phyloP scores from a whole-genome alignment of 92 coral and sea anemone species.

The Paragorgia papillata region DNA sequence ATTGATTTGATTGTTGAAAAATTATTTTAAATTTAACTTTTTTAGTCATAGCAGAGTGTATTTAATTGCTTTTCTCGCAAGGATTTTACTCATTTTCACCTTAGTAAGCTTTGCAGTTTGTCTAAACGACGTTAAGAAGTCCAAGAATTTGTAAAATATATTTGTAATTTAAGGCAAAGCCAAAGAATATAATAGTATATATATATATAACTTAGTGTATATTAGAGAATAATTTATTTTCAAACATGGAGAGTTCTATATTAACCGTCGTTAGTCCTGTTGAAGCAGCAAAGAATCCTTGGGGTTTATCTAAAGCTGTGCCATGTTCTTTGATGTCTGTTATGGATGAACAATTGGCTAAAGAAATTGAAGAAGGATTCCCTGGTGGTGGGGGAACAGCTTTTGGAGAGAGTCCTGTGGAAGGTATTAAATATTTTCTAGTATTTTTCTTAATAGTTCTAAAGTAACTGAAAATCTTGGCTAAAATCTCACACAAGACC shows the following conservation, averaged over 20 bases:
- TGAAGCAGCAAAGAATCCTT: conserved; percentile 53
- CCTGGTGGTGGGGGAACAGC: conserved; percentile 43
- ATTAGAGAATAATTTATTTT: conserved; percentile 4
- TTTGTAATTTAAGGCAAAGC: neutral
- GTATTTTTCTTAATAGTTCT: neutral
- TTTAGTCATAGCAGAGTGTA: conserved; percentile 7
- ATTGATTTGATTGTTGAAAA: neutral
- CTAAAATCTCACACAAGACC: no score
- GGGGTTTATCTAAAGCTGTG: conserved; percentile 70
- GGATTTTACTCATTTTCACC: conserved; percentile 10
- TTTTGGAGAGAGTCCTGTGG: conserved; percentile 36
- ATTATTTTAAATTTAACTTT: conserved; percentile 15
- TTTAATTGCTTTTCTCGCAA: neutral
- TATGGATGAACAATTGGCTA: conserved; percentile 94
- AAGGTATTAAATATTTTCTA: conserved; percentile 22
- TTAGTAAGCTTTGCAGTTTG: neutral
- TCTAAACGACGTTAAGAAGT: neutral
- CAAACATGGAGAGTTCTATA: conserved; percentile 36
- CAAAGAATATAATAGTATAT: neutral
- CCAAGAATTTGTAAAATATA: neutral
- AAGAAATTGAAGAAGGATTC: conserved; percentile 80
- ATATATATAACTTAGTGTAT: neutral
- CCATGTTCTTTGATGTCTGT: conserved; percentile 83
- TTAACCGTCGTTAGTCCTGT: conserved; percentile 16
- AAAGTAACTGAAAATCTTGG: no score